Evolutionary conservation across 2,113 vertebrate genomes (phyloP).

Genomic region (Macrotus californicus): DNA sequence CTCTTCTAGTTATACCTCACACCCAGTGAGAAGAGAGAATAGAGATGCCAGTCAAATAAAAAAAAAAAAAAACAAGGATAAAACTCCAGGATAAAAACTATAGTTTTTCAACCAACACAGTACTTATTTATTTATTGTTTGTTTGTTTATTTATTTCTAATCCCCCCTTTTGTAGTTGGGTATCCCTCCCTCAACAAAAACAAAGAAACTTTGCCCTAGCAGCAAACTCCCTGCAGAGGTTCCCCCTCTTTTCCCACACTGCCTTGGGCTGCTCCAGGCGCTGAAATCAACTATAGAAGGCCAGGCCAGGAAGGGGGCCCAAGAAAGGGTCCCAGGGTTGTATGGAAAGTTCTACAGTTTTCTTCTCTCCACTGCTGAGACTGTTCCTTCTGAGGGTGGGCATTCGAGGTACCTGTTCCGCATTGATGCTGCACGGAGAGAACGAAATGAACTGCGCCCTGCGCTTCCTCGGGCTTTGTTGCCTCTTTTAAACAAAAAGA

Average conservation of each 20-base stretch:
- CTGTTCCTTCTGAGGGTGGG: not conserved
- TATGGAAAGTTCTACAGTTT: not conserved
- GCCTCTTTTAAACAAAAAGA: slow-evolving; percentile 26
- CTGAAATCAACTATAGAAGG: not conserved
- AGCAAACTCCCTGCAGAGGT: not conserved
- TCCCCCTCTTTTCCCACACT: not conserved
- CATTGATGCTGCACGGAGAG: not conserved
- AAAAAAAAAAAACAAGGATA: not conserved
- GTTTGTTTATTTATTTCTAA: not conserved
- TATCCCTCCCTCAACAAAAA: not conserved
- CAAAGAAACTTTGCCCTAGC: not conserved
- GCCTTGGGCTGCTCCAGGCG: not conserved
- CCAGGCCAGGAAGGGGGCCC: not conserved
- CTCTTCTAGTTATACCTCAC: not conserved
- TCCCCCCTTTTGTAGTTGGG: not conserved
- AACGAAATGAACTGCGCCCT: not conserved
- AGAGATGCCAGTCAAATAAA: not conserved
- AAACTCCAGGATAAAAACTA: not conserved
- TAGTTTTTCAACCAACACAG: not conserved
- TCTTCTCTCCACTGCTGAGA: not conserved
- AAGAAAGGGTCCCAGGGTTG: not conserved
- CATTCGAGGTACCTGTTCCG: not conserved
- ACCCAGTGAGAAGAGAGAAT: not conserved
- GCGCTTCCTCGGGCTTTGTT: not conserved
- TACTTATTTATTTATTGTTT: not conserved